Conservation (phyloP, 2,113 vertebrate genomes). For the Cyphomyrus plagiostoma region DNA sequence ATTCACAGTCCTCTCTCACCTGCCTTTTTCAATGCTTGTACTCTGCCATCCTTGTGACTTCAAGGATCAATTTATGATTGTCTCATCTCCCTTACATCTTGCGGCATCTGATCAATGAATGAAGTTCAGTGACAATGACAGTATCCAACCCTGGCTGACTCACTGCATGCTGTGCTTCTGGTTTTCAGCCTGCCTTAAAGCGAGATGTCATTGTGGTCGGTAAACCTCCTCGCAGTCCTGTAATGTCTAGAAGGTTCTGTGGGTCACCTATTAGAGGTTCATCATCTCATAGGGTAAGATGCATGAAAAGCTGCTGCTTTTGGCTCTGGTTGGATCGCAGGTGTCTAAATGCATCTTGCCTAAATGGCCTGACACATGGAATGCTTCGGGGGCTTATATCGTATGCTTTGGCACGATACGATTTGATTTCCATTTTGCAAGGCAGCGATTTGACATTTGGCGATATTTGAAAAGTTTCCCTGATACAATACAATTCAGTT, state of each 20-base stretch:
- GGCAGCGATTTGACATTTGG: background rate
- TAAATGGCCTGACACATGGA: background rate
- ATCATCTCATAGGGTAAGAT: conserved; percentile 71
- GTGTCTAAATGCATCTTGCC: background rate
- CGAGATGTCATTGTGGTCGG: conserved; percentile 66
- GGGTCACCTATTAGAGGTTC: conserved; percentile 67
- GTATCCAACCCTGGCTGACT: background rate
- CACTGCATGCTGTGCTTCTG: conserved; percentile 44
- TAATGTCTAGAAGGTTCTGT: conserved; percentile 70
- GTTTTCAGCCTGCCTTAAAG: conserved; percentile 72
- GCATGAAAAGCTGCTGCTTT: conserved; percentile 5
- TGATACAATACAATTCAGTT: background rate
- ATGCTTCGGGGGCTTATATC: background rate
- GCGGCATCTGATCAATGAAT: background rate
- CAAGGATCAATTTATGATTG: background rate
- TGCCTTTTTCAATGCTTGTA: background rate
- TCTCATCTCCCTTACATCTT: background rate
- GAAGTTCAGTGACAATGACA: background rate
- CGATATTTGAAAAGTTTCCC: background rate
- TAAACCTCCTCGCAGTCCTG: conserved; percentile 82
- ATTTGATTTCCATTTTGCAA: background rate
- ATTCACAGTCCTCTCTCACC: background rate
- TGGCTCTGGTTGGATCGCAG: background rate
- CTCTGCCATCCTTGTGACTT: background rate
- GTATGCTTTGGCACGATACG: background rate